Evolutionary conservation across 2,888 invertebrate genomes (phyloP).

Genomic region (Hetaerina titia): DNA sequence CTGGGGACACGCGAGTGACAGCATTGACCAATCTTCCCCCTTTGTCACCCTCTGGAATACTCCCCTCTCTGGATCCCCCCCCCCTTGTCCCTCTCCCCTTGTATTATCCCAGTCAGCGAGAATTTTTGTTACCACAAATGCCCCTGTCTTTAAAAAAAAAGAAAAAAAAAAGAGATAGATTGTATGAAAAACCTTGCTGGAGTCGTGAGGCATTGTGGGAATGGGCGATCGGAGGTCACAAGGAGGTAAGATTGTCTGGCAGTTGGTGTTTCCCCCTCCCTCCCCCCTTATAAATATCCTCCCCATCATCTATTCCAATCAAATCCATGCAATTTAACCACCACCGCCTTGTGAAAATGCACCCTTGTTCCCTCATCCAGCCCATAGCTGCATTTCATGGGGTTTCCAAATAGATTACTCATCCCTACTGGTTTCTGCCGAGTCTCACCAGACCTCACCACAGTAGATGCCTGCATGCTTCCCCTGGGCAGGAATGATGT

Average conservation of each 20-base stretch:
- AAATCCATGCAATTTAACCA: not conserved
- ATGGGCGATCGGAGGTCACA: conserved; percentile 44
- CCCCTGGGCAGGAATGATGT: conserved; percentile 61
- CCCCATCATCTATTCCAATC: not conserved
- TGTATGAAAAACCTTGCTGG: conserved; percentile 39
- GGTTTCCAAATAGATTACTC: conserved; percentile 22
- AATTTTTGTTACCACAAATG: not conserved
- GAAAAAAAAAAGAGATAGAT: not conserved
- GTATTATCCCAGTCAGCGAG: not conserved
- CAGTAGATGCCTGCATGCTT: conserved; percentile 63
- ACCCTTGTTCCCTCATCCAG: conserved; percentile 1
- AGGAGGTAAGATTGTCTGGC: conserved; percentile 57
- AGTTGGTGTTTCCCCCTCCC: conserved; percentile 48
- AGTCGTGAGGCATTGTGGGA: conserved; percentile 46
- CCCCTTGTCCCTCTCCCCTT: not conserved
- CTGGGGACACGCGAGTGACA: conserved; percentile 45
- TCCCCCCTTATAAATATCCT: not conserved
- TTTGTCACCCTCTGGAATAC: not conserved
- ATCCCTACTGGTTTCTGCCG: conserved; percentile 50
- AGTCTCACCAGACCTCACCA: conserved; percentile 54
- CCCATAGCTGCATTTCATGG: not conserved
- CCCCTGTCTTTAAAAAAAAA: not conserved
- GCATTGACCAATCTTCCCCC: conserved; percentile 64
- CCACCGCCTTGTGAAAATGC: not conserved
- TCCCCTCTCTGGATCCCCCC: not conserved